These are phyloP conservation scores for Premnoplex brunnescens DNA, from an alignment of 2,797 vertebrate species.

Conservation along the genomic window DNA sequence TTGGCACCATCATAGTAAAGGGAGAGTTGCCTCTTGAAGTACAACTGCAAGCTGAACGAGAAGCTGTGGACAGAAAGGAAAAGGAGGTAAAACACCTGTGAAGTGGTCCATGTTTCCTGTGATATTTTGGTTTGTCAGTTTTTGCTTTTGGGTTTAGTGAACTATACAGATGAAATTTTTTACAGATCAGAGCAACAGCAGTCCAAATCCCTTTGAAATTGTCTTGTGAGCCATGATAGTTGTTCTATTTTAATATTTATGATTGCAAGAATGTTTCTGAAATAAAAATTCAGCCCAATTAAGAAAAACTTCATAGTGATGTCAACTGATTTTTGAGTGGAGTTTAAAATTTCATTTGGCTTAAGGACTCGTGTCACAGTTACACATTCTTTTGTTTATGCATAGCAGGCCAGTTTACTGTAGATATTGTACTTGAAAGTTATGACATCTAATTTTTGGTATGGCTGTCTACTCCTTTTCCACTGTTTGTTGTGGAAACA, in stretches of 20 bases:
- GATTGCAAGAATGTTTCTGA: not conserved
- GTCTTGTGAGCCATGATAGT: not conserved
- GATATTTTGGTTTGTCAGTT: not conserved
- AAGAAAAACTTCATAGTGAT: not conserved
- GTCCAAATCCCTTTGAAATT: not conserved
- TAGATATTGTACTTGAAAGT: not conserved
- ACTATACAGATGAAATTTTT: not conserved
- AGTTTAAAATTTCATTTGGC: not conserved
- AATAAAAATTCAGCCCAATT: not conserved
- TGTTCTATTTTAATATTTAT: not conserved
- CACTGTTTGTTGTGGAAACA: conserved; percentile 63
- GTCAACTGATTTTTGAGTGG: not conserved
- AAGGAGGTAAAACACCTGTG: conserved; percentile 86
- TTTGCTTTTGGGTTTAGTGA: not conserved
- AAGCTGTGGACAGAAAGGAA: conserved; percentile 95
- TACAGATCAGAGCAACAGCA: not conserved
- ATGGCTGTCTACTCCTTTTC: not conserved
- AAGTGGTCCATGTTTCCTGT: not conserved
- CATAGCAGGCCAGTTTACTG: not conserved
- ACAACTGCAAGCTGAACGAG: conserved; percentile 92
- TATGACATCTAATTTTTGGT: not conserved
- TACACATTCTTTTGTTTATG: not conserved
- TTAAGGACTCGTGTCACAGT: not conserved
- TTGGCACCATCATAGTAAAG: conserved; percentile 77
- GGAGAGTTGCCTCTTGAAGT: conserved; percentile 85